These are phyloP conservation scores for Cordilura impudica DNA, from an alignment of 2,888 invertebrate species.

Conservation along the genomic window DNA sequence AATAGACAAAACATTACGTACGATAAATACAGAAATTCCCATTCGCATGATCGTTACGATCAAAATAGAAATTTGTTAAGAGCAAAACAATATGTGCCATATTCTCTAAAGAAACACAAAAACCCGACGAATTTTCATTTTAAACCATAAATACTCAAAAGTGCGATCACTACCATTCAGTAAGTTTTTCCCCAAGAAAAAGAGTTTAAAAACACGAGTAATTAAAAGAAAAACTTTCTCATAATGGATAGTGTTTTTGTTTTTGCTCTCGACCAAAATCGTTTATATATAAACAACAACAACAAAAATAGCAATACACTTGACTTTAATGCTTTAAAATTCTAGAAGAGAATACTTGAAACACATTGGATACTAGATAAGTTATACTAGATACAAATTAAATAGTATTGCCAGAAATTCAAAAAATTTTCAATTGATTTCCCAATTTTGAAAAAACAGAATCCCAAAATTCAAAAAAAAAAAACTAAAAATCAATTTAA, in stretches of 20 bases:
- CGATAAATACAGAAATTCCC: conserved; percentile 9
- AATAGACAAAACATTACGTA: neutral
- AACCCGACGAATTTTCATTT: neutral
- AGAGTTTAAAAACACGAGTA: neutral
- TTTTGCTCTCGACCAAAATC: neutral
- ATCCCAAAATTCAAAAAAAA: neutral
- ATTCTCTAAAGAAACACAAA: neutral
- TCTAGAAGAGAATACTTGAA: neutral
- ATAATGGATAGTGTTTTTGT: neutral
- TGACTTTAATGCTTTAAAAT: neutral
- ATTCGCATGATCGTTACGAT: conserved; percentile 32
- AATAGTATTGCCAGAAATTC: neutral
- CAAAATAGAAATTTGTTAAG: conserved; percentile 22
- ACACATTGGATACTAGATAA: neutral
- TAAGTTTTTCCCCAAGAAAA: neutral
- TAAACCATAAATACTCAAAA: neutral
- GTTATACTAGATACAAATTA: neutral
- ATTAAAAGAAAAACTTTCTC: neutral
- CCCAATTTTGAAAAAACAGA: neutral
- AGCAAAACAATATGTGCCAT: conserved; percentile 28
- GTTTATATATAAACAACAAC: too few relatives aligned
- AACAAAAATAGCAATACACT: neutral
- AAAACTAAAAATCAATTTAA: too few relatives aligned
- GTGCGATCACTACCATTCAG: neutral
- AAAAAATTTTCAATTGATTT: too few relatives aligned